Evolutionary conservation across 2,797 vertebrate species (phyloP).

Genomic region (Gobio occitaniae): DNA sequence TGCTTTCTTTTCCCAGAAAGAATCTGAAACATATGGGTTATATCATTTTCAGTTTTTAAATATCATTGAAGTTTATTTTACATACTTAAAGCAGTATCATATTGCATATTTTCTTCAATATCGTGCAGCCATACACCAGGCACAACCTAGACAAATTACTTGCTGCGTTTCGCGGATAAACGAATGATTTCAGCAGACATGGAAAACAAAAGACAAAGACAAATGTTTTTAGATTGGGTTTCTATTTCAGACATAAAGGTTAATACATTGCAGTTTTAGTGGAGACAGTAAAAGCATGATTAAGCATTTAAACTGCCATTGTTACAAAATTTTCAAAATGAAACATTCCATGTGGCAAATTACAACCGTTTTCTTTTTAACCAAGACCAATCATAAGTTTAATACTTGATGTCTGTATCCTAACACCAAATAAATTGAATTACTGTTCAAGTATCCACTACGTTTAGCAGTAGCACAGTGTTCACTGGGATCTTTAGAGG

Average conservation of each 20-base stretch:
- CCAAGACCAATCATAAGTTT: neutral
- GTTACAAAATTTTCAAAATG: slow-evolving; percentile 1
- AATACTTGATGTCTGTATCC: slow-evolving; percentile 6
- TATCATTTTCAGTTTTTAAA: too few relatives aligned
- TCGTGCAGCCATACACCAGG: too few relatives aligned
- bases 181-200: neutral
- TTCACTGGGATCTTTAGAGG: neutral
- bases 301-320: slow-evolving; percentile 31
- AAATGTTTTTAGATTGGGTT: slow-evolving; percentile 26
- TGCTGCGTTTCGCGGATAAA: neutral
- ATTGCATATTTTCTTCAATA: too few relatives aligned
- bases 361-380: slow-evolving; percentile 11
- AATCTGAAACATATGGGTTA: too few relatives aligned
- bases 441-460: neutral
- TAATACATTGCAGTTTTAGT: slow-evolving; percentile 25
- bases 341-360: slow-evolving; percentile 16
- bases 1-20: too few relatives aligned
- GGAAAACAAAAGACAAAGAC: neutral
- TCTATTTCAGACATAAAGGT: slow-evolving; percentile 37
- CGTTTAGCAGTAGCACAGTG: neutral
- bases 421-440: neutral
- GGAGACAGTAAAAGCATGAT: slow-evolving; percentile 20
- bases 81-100: too few relatives aligned
- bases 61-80: too few relatives aligned
- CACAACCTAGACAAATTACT: neutral